Evolutionary conservation across 2,888 invertebrate species (phyloP).

Genomic region (Silvanus unidentatus): DNA sequence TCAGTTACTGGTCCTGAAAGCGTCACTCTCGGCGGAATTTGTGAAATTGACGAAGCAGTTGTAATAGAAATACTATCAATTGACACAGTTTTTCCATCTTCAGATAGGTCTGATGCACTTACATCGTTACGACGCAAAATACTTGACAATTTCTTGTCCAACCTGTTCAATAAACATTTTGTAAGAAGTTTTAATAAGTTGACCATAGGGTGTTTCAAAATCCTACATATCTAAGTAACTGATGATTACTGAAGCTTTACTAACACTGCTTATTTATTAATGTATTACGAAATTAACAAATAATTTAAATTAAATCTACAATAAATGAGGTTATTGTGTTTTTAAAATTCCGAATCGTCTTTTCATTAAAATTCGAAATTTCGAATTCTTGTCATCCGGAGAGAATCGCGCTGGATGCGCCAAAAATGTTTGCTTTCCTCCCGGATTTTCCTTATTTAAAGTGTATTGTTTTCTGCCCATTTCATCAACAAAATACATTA

Average conservation of each 20-base stretch:
- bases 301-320: no score
- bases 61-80: conserved; percentile 35
- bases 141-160: conserved; percentile 55
- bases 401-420: conserved; percentile 18
- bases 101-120: conserved; percentile 35
- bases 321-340: conserved; percentile 14
- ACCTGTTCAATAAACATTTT: conserved; percentile 48
- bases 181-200: no score
- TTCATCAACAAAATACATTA: conserved; percentile 14
- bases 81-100: conserved; percentile 38
- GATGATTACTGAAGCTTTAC: no score
- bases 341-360: conserved; percentile 12
- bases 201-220: no score
- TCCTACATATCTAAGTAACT: no score
- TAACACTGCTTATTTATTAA: no score
- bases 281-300: no score
- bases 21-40: conserved; percentile 42
- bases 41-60: conserved; percentile 26
- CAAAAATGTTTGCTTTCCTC: conserved; percentile 13
- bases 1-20: conserved; percentile 60
- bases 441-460: conserved; percentile 6
- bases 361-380: conserved; percentile 13
- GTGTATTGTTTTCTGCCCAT: conserved; percentile 12
- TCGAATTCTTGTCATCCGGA: conserved; percentile 16
- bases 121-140: conserved; percentile 40